phyloP scores from a whole-genome alignment of 1,140 invertebrate species.

The Danaus melanippus region DNA sequence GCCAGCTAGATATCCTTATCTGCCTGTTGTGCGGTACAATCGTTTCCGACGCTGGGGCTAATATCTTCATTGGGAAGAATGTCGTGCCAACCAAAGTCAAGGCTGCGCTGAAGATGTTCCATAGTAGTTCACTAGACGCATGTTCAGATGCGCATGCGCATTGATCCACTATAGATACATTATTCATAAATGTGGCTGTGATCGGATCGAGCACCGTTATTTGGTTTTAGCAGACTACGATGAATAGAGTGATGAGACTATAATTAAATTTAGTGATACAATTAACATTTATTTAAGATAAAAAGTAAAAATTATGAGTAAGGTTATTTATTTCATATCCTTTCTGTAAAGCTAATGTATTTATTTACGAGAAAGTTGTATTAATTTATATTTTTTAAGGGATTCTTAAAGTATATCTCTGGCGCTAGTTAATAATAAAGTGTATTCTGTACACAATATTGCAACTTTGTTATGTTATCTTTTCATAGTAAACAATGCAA shows the following conservation, averaged over 20 bases:
- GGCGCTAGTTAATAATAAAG: too few relatives aligned
- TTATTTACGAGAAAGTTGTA: too few relatives aligned
- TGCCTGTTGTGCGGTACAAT: constrained; percentile 50
- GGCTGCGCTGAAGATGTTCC: constrained; percentile 45
- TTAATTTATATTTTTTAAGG: neutral
- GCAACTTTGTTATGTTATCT: too few relatives aligned
- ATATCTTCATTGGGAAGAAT: constrained; percentile 25
- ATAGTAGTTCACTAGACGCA: constrained; percentile 32
- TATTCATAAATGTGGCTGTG: constrained; percentile 62
- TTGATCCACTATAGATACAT: constrained; percentile 37
- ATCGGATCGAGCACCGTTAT: constrained; percentile 45
- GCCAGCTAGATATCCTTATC: constrained; percentile 61
- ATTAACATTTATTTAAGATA: constrained; percentile 7
- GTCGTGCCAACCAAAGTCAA: constrained; percentile 55
- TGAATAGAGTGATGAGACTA: constrained; percentile 27
- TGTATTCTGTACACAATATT: too few relatives aligned
- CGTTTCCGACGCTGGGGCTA: constrained; percentile 63
- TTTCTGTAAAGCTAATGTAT: too few relatives aligned
- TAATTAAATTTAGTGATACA: constrained; percentile 10
- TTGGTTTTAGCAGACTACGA: constrained; percentile 32
- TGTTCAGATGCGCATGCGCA: constrained; percentile 28
- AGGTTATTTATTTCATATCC: neutral
- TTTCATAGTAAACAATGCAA: too few relatives aligned
- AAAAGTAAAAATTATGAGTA: constrained; percentile 7
- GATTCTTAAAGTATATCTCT: too few relatives aligned